Evolutionary conservation across 2,888 invertebrate genomes (phyloP), one percentile per base, ranked within the genome.

Genomic region (Lymantria monacha): DNA sequence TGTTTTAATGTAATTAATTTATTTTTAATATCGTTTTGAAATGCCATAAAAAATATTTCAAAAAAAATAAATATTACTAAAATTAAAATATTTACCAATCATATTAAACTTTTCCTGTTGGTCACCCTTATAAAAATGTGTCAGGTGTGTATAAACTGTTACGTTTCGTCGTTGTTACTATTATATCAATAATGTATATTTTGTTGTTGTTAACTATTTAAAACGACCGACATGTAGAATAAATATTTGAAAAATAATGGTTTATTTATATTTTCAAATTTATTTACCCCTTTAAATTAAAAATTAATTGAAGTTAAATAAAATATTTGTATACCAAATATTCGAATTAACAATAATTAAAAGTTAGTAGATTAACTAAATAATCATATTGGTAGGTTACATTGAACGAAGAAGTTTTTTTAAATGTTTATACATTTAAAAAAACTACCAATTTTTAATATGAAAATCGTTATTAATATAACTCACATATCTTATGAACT

Each of bases 191-290:
- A 81, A 80, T 89, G 85, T 89, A 86, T 81, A 89, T 85, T 87
- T 75, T 81, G 85, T 89, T 89, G 87, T 89, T 89, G 88, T 89
- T 90, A 83, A 81, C 80, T 89, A 84, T 87, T 83, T 89, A 88
- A 88, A 87, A 77, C 73, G 74, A 81, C 81, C 79, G 74, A 84
- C 65, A 70, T 76, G 85, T 90, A 89, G 87, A 88, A 85, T 87
- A 88, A 88, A 88, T 63, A 84, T 84, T 84, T 85, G 67, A 81
- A 76, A 81, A 74, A 69, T 57, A 33, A 50, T 12, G 40, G 33
- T 38, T 41, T 43, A 40, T 51, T 50, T 38, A 51, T 51, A 58
- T 64, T 61, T 58, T 56, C 33, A 22, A 22, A 22, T 22, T 3
- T 22, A 22, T 22, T 22, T 22, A 2, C 22, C 2, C 3, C 5